Conservation (phyloP, 2,797 vertebrate genomes). For the Oreonectes daqikongensis region DNA sequence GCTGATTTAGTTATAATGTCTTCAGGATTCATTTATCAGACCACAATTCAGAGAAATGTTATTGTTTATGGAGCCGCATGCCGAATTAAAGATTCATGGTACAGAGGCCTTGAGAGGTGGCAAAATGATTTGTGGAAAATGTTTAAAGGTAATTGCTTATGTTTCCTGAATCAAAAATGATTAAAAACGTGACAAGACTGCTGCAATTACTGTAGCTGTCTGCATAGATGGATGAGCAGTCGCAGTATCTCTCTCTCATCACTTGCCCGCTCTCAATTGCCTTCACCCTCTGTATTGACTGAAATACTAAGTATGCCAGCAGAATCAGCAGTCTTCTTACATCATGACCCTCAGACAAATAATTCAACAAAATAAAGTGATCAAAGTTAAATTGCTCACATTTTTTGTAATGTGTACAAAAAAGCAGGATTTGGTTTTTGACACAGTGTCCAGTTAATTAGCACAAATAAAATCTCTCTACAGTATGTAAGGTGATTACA, state of each 20-base stretch:
- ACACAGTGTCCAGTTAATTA: no score
- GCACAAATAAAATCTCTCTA: no score
- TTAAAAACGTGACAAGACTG: constrained; percentile 48
- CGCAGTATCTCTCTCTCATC: constrained; percentile 21
- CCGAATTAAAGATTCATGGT: constrained; percentile 49
- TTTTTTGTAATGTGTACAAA: no score
- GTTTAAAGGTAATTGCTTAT: constrained; percentile 55
- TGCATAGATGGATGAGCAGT: constrained; percentile 52
- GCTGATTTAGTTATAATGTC: neutral
- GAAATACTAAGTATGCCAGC: constrained; percentile 47
- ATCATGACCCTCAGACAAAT: no score
- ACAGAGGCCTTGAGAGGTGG: constrained; percentile 25
- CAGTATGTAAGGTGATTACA: no score
- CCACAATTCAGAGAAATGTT: constrained; percentile 36
- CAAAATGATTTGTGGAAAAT: constrained; percentile 49
- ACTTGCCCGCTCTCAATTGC: neutral
- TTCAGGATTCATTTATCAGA: constrained; percentile 13
- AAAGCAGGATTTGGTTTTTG: no score
- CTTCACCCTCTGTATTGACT: constrained; percentile 36
- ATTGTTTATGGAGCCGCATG: constrained; percentile 39
- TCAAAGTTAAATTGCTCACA: no score
- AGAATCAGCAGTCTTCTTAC: constrained; percentile 10
- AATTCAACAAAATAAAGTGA: no score
- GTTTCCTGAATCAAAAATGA: constrained; percentile 26
- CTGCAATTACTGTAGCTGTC: constrained; percentile 58